Evolutionary conservation across 2,113 vertebrate species (phyloP), one percentile per base, ranked within the genome.

Genomic region (Poeciliopsis occidentalis): DNA sequence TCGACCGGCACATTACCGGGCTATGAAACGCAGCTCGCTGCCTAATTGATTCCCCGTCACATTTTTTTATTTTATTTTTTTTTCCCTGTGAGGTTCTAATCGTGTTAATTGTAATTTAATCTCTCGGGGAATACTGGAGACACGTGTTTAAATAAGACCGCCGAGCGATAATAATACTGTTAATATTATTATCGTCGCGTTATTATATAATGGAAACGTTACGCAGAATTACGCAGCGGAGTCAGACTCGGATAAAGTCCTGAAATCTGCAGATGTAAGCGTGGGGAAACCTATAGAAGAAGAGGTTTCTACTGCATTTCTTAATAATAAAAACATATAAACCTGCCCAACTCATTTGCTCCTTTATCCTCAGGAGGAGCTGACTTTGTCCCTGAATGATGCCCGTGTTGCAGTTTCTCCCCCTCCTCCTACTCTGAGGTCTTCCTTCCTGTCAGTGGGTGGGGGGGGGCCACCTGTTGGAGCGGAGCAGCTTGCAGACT

Each of bases 1-100:
- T 96, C 86, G 44, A 64, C 90, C 87, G 69, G 24, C 92, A 91
- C 94, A 95, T 90, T 93, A 89, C 85, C 78, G 76, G 91, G 81
- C 89, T 89, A 73, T 85, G 93, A 91, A 92, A 94, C 84, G 90
- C 92, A 90, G 95, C 93, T 95, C 93, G 86, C 88, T 92, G 95
- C 94, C 95, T 97, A 96, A 97, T 97, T 96, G 96, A 96, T 96
- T 96, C 95, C 51, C 95, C 95, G 95, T 96, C 95, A 96, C 92
- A 93, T 94, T 95, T 94, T 89, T 57, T 57, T 54, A n/a, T 54
- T 54, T 22, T 8, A n/a, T n/a, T n/a, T 5, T 17, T 22, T 37
- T 54, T 54, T 24, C 10, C 3, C 51, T 92, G 94, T 94, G 94
- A 96, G 95, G 94, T 96, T 97, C 94, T 97, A 96, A 96, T 96